Evolutionary conservation across 1,140 invertebrate genomes (phyloP).

Genomic region (Trichogramma pretiosum): DNA sequence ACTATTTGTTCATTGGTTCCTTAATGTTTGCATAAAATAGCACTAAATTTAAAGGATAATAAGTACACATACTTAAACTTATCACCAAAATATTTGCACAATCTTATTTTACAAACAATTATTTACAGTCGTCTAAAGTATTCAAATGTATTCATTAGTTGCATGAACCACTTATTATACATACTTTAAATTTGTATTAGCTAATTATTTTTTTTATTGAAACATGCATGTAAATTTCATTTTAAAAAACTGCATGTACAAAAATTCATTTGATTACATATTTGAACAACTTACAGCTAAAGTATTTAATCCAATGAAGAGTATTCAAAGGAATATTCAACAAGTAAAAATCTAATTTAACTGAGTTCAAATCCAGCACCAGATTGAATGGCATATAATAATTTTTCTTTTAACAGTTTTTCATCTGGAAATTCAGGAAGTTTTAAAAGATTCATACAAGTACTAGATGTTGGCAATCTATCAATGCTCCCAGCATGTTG

Average conservation of each 20-base stretch:
- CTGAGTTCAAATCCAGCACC: conserved; percentile 94
- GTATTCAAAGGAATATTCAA: too few species aligned
- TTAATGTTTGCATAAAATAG: too few species aligned
- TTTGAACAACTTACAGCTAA: too few species aligned
- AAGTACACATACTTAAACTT: conserved; percentile 4
- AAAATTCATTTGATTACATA: conserved; percentile 4
- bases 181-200: too few species aligned
- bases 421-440: conserved; percentile 82
- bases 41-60: too few species aligned
- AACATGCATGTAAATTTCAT: neutral
- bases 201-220: conserved; percentile 2
- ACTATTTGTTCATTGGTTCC: too few species aligned
- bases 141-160: too few species aligned
- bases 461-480: conserved; percentile 87
- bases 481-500: conserved; percentile 81
- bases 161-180: too few species aligned
- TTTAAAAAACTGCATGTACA: conserved; percentile 3
- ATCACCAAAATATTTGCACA: conserved; percentile 18
- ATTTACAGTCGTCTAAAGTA: conserved; percentile 17
- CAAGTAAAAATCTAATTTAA: conserved; percentile 49
- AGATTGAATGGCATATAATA: conserved; percentile 89
- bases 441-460: conserved; percentile 96
- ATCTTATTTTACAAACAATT: conserved; percentile 17
- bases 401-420: conserved; percentile 68
- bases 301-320: too few species aligned